Conservation (phyloP, 2,113 vertebrate genomes). For the Neopipo cinnamomea region DNA sequence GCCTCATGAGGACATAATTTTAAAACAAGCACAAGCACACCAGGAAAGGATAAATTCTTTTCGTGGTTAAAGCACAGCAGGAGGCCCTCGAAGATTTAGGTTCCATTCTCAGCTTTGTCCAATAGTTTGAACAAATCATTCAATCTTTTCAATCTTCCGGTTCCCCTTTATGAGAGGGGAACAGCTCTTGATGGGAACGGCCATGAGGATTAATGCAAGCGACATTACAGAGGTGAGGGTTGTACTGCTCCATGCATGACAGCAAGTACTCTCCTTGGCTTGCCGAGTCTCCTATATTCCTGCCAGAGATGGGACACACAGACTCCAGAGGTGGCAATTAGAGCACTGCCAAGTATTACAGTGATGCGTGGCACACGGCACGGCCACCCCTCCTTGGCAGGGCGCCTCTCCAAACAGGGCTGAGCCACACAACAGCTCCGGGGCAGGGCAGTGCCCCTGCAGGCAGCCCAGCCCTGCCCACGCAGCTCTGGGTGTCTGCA, state of each 20-base stretch:
- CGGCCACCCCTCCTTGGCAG: not conserved
- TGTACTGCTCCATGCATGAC: not conserved
- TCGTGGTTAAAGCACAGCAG: not conserved
- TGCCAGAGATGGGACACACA: not conserved
- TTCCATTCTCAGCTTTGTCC: not conserved
- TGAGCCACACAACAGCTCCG: not conserved
- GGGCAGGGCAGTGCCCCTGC: not conserved
- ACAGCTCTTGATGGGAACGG: not conserved
- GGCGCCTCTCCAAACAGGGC: not conserved
- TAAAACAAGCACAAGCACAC: conserved; percentile 11
- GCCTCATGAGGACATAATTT: not conserved
- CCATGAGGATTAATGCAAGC: not conserved
- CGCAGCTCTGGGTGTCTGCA: not conserved
- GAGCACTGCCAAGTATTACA: not conserved
- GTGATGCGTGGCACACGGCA: not conserved
- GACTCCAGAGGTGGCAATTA: conserved; percentile 19
- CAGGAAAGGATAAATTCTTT: conserved; percentile 7
- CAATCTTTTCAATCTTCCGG: not conserved
- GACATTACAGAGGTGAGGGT: not conserved
- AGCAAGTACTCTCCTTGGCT: not conserved
- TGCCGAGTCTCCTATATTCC: not conserved
- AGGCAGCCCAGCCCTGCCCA: not conserved
- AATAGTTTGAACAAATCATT: not conserved
- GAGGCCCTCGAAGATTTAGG: not conserved
- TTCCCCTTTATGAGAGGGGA: not conserved